Percentiles rank a stretch among this genome's conserved stretches.
Conservation (phyloP, 1,140 invertebrate genomes). For the Paraescarpia echinospica region DNA sequence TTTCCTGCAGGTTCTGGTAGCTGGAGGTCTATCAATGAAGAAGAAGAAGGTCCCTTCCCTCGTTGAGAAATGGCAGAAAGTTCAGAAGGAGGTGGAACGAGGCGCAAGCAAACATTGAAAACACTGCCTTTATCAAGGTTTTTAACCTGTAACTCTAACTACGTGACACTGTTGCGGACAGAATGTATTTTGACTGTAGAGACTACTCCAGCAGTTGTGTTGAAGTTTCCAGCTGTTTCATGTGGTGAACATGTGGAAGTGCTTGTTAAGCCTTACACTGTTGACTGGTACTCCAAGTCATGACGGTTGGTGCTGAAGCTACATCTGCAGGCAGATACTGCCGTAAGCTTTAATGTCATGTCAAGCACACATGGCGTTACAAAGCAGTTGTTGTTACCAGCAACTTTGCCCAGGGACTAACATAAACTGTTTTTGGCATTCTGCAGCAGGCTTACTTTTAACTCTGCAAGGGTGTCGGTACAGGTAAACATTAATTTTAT, state of each 20-base stretch:
- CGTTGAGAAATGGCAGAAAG: slow-evolving; percentile 75
- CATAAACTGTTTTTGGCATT: background rate
- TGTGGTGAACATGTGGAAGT: background rate
- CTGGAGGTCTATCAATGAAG: slow-evolving; percentile 66
- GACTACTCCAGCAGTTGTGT: background rate
- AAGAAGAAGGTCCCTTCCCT: slow-evolving; percentile 73
- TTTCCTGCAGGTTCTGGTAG: slow-evolving; percentile 63
- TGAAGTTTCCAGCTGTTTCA: background rate
- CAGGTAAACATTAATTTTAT: background rate
- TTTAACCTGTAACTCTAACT: background rate
- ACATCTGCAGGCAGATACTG: background rate
- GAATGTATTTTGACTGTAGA: background rate
- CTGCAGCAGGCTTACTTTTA: background rate
- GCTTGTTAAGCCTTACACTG: background rate
- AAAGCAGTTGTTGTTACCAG: background rate
- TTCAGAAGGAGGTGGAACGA: slow-evolving; percentile 64
- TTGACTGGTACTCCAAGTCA: background rate
- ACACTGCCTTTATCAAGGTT: background rate
- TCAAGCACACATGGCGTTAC: background rate
- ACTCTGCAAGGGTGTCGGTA: background rate
- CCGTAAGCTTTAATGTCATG: background rate
- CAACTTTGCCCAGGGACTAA: background rate
- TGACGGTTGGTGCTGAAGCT: background rate
- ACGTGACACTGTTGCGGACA: background rate
- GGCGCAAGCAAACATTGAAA: slow-evolving; percentile 1